Conservation (phyloP, 1,140 invertebrate genomes). For the Antheraea pernyi region DNA sequence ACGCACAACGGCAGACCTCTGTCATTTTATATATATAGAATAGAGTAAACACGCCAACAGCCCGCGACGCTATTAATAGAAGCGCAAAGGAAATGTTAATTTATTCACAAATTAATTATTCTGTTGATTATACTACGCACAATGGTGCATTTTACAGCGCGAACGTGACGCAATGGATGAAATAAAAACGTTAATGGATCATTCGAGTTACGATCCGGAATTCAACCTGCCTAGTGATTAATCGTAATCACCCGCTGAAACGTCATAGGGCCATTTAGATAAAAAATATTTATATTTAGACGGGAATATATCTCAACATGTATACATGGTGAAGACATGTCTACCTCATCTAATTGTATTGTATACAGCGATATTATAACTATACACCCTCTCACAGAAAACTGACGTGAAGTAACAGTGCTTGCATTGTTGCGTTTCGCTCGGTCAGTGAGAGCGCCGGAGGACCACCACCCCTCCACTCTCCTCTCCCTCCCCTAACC, state of each 20-base stretch:
- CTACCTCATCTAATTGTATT: too few relatives aligned
- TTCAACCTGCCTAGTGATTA: constrained; percentile 10
- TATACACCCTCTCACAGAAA: too few relatives aligned
- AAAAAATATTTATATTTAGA: neutral
- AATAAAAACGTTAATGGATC: constrained; percentile 19
- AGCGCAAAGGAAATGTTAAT: constrained; percentile 21
- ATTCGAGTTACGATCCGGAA: constrained; percentile 21
- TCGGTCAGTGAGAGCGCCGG: too few relatives aligned
- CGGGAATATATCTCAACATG: neutral
- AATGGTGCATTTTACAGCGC: constrained; percentile 14
- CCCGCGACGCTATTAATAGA: neutral
- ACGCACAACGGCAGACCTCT: too few relatives aligned
- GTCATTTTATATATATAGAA: too few relatives aligned
- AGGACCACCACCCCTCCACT: too few relatives aligned
- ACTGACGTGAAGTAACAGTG: too few relatives aligned
- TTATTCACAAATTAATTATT: constrained; percentile 18
- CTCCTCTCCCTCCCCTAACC: too few relatives aligned
- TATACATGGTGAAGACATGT: too few relatives aligned
- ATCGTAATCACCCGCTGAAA: neutral
- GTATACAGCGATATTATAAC: too few relatives aligned
- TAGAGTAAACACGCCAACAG: neutral
- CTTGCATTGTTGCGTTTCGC: too few relatives aligned
- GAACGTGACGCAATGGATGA: constrained; percentile 19
- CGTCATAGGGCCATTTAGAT: neutral
- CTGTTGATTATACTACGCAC: constrained; percentile 18